A percentile compares a stretch with the other conserved stretches of the same genome.
These are phyloP conservation scores for Ormyrus labotus DNA, from an alignment of 2,888 invertebrate genomes.

Conservation along the genomic window DNA sequence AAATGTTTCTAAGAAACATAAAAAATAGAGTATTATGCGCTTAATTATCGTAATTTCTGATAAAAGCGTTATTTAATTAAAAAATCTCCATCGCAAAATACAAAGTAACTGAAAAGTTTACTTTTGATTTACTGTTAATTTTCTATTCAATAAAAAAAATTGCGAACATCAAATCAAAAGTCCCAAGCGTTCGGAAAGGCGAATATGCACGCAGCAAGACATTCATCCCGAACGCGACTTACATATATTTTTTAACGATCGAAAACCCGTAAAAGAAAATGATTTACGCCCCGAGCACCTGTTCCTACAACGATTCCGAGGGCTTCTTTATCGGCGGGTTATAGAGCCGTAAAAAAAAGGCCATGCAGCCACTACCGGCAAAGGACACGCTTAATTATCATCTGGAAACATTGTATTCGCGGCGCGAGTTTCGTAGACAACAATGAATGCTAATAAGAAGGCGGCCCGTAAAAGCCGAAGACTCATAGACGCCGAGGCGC, in stretches of 20 bases:
- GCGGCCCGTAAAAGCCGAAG: conserved; percentile 30
- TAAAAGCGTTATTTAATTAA: too few species aligned
- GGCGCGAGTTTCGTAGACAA: conserved; percentile 30
- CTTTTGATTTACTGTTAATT: too few species aligned
- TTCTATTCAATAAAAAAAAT: too few species aligned
- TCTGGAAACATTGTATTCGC: conserved; percentile 35
- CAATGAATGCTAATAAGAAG: conserved; percentile 54
- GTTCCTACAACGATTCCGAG: background rate
- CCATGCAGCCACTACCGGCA: background rate
- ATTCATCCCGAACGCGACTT: background rate
- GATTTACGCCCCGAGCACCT: conserved; percentile 27
- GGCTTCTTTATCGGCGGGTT: background rate
- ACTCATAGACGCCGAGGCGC: conserved; percentile 54
- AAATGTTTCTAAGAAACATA: too few species aligned
- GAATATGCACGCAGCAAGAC: background rate
- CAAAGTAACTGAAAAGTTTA: too few species aligned
- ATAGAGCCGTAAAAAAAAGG: conserved; percentile 8
- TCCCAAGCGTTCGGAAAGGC: too few species aligned
- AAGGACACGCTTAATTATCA: conserved; percentile 51
- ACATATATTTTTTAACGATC: conserved; percentile 37
- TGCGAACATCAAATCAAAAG: too few species aligned
- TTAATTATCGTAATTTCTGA: too few species aligned
- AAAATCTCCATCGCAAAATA: too few species aligned
- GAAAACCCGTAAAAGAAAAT: conserved; percentile 25
- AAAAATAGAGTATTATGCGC: too few species aligned